Evolutionary conservation across 2,888 invertebrate species (phyloP).

Genomic region (Chalcis sispes): DNA sequence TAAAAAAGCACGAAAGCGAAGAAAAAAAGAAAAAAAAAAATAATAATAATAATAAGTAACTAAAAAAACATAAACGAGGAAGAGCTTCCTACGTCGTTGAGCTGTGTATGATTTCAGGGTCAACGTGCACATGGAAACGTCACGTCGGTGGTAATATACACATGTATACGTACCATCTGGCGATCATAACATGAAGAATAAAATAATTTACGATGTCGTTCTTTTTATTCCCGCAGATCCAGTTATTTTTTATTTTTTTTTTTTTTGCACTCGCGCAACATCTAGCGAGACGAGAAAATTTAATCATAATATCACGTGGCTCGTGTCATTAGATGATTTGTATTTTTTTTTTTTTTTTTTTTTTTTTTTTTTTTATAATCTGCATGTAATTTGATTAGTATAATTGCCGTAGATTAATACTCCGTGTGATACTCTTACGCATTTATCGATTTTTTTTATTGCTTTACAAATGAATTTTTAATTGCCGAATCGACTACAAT

Average conservation of each 20-base stretch:
- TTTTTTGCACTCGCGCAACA: not conserved
- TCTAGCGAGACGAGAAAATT: not conserved
- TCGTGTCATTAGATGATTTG: slow-evolving; percentile 8
- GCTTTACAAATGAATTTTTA: too few relatives aligned
- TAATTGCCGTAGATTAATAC: too few relatives aligned
- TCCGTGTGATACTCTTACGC: too few relatives aligned
- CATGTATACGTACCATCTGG: too few relatives aligned
- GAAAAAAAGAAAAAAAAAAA: slow-evolving; percentile 2
- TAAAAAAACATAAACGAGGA: slow-evolving; percentile 22
- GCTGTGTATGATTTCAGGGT: slow-evolving; percentile 38
- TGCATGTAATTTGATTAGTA: not conserved
- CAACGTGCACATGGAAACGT: slow-evolving; percentile 22
- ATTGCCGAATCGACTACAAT: too few relatives aligned
- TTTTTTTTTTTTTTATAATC: not conserved
- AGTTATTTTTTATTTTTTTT: slow-evolving; percentile 11
- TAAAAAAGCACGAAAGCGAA: not conserved
- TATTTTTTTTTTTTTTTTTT: slow-evolving; percentile 8
- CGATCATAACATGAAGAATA: slow-evolving; percentile 38
- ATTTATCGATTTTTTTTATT: too few relatives aligned
- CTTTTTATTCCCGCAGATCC: not conserved
- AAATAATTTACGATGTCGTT: not conserved
- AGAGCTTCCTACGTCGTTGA: slow-evolving; percentile 31
- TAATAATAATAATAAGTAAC: too few relatives aligned
- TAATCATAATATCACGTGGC: not conserved
- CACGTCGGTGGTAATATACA: not conserved